Base-by-base conservation (phyloP, 2,888 invertebrate species). In the Nemotelus pantherinus region DNA sequence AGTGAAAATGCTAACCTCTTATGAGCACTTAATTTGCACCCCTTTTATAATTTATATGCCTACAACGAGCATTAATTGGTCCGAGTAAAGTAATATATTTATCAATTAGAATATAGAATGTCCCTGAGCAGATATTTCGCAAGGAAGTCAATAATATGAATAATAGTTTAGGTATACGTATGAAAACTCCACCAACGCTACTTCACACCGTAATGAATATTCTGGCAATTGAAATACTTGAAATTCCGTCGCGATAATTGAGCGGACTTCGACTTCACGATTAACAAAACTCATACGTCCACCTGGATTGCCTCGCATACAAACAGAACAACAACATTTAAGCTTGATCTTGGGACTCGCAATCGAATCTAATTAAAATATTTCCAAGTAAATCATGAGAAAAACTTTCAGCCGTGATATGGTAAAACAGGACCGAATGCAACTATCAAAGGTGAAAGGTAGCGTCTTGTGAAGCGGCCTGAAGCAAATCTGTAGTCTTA, bases 321-420 rank as follows among this genome's bases (percentile, higher is more conserved):
- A 43, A 50, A 10, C 39, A 55, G 25, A 10, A 3, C 39, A 71
- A 58, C 39, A 53, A 39, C 55, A 71, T 39, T 53, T 55, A 70
- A 70, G 44, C 53, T 48, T 44, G 48, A 50, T 10, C 68, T 55
- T 63, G 25, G 10, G 63, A 41, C 10, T 43, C 53, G 68, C 68
- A 63, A 48, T 50, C 53, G 67, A 72, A 79, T 79, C 75, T 79
- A 79, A 79, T 79, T 79, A 78, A 79, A 79, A 79, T 79, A 79
- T 78, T 76, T 79, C 10, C 77, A 68, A 68, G 64, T 76, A 77
- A 77, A 79, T 79, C 79, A 79, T 78, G 79, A 78, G 79, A 79
- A 78, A 78, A 76, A 79, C 68, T 55, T 79, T 70, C 63, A 67
- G 76, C 71, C 55, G 57, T 75, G 67, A 47, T 57, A 25, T 65